Conservation (phyloP, 2,797 vertebrate genomes). For the Oreochromis grahami region DNA sequence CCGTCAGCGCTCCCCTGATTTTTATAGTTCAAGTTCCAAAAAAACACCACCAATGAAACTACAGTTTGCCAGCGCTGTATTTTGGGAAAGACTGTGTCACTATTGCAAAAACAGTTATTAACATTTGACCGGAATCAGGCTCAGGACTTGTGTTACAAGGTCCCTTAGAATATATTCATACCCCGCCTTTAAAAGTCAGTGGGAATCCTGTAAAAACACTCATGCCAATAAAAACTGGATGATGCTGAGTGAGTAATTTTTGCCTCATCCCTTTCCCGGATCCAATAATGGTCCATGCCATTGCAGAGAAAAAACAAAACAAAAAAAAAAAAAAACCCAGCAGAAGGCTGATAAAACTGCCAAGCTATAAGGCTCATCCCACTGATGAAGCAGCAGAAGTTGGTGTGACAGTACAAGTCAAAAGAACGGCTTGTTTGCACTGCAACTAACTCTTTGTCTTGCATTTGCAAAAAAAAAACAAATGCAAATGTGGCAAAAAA, state of each 20-base stretch:
- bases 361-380: constrained; percentile 8
- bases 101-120: constrained; percentile 32
- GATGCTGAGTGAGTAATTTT: constrained; percentile 68
- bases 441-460: not conserved
- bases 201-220: constrained; percentile 59
- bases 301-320: not conserved
- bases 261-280: constrained; percentile 61
- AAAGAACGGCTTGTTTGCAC: not conserved
- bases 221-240: constrained; percentile 58
- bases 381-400: not conserved
- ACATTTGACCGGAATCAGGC: constrained; percentile 22
- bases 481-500: not conserved
- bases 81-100: constrained; percentile 55
- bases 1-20: constrained; percentile 50
- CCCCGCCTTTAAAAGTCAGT: constrained; percentile 41
- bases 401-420: not conserved
- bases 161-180: constrained; percentile 21
- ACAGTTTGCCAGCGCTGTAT: constrained; percentile 21
- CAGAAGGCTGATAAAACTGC: constrained; percentile 2
- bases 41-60: constrained; percentile 50
- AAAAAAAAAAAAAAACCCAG: not conserved
- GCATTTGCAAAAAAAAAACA: not conserved
- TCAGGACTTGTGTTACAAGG: constrained; percentile 3
- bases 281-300: constrained; percentile 28
- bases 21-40: constrained; percentile 49